Percentiles rank a stretch among this genome's conserved stretches.
These are phyloP conservation scores for Piprites chloris DNA, from an alignment of 2,113 vertebrate species.

Conservation along the genomic window DNA sequence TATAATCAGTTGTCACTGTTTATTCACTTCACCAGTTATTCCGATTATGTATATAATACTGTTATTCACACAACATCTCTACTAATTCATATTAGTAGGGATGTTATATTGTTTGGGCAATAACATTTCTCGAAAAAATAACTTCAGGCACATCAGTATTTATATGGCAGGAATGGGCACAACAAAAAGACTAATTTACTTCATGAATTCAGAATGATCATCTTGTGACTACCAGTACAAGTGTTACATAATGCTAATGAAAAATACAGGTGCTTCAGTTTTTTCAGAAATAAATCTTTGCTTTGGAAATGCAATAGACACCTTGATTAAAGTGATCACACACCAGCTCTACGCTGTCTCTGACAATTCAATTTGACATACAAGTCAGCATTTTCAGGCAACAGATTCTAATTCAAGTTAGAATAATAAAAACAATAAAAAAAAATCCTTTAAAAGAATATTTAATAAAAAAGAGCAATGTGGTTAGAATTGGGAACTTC, in stretches of 20 bases:
- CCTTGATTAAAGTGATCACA: background rate
- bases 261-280: background rate
- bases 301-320: background rate
- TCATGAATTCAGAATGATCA: background rate
- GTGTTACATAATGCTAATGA: background rate
- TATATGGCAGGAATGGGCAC: background rate
- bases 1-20: background rate
- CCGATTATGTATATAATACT: background rate
- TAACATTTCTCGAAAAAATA: background rate
- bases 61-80: background rate
- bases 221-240: background rate
- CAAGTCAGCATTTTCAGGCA: background rate
- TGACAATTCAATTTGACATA: background rate
- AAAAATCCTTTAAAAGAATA: background rate
- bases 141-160: background rate
- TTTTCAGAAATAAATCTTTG: background rate
- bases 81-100: background rate
- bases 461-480: background rate
- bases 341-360: background rate
- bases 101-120: background rate
- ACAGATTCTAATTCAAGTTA: background rate
- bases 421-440: background rate
- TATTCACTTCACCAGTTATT: background rate
- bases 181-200: background rate
- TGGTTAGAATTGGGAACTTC: background rate